Conservation (phyloP, 1,140 invertebrate genomes). For the Alviniconcha marisindica region DNA sequence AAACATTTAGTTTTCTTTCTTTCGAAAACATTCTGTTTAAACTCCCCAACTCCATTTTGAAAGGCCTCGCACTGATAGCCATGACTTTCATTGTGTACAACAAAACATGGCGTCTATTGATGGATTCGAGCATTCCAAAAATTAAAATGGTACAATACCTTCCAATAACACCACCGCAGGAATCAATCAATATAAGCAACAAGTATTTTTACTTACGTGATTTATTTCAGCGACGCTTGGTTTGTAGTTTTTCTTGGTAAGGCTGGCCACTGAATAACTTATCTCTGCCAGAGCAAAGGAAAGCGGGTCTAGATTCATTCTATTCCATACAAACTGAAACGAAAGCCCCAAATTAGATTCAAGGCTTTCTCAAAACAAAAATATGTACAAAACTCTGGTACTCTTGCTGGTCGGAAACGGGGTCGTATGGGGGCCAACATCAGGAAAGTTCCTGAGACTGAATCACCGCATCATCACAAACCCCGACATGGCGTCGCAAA, state of each 20-base stretch:
- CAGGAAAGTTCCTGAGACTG: slow-evolving; percentile 59
- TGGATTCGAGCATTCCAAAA: background rate
- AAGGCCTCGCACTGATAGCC: too few species aligned
- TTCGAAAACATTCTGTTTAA: too few species aligned
- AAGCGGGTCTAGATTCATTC: slow-evolving; percentile 99
- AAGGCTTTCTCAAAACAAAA: slow-evolving; percentile 75
- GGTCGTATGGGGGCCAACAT: slow-evolving; percentile 58
- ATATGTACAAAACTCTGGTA: slow-evolving; percentile 54
- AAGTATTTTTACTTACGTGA: slow-evolving; percentile 79
- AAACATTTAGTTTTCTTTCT: too few species aligned
- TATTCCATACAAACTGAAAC: slow-evolving; percentile 85
- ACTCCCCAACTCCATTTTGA: too few species aligned
- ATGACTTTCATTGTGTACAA: too few species aligned
- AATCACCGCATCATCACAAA: slow-evolving; percentile 60
- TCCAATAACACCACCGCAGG: background rate
- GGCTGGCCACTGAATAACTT: slow-evolving; percentile 95
- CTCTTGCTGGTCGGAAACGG: slow-evolving; percentile 48
- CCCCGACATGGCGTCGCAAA: slow-evolving; percentile 69
- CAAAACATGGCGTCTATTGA: background rate
- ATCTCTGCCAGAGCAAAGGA: slow-evolving; percentile 98
- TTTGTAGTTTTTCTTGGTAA: slow-evolving; percentile 96
- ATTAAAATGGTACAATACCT: background rate
- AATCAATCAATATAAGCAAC: background rate
- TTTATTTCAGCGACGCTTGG: slow-evolving; percentile 88
- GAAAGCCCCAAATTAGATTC: slow-evolving; percentile 77